These are phyloP conservation scores for Entelurus aequoreus DNA, from an alignment of 2,113 vertebrate species.

Conservation along the genomic window DNA sequence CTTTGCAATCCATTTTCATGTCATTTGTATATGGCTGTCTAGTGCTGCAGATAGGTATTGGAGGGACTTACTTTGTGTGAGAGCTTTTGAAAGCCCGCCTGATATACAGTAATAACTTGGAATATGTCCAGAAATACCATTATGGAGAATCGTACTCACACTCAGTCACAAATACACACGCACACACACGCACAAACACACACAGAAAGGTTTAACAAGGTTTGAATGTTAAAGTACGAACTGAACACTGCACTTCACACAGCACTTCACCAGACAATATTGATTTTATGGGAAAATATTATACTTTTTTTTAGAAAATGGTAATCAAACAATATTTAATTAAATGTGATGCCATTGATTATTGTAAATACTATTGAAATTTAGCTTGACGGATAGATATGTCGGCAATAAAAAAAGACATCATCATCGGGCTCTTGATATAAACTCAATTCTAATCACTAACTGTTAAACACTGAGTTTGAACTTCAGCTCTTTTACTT, in stretches of 20 bases:
- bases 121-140: constrained; percentile 68
- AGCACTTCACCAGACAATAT: not conserved
- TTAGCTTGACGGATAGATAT: too few relatives aligned
- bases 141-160: constrained; percentile 31
- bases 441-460: too few relatives aligned
- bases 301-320: not conserved
- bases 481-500: too few relatives aligned
- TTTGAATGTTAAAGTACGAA: too few relatives aligned
- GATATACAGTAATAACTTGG: constrained; percentile 72
- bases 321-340: not conserved
- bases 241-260: too few relatives aligned
- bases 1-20: constrained; percentile 68
- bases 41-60: constrained; percentile 60
- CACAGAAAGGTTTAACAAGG: not conserved
- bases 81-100: constrained; percentile 63
- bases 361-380: too few relatives aligned
- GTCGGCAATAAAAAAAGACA: too few relatives aligned
- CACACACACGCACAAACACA: not conserved
- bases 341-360: not conserved
- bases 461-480: too few relatives aligned
- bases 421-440: too few relatives aligned
- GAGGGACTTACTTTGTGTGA: constrained; percentile 65
- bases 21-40: constrained; percentile 62
- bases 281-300: not conserved
- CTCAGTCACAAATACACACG: constrained; percentile 2